Evolutionary conservation across 1,140 invertebrate species (phyloP).

Genomic region (Lutraria rhynchaena): DNA sequence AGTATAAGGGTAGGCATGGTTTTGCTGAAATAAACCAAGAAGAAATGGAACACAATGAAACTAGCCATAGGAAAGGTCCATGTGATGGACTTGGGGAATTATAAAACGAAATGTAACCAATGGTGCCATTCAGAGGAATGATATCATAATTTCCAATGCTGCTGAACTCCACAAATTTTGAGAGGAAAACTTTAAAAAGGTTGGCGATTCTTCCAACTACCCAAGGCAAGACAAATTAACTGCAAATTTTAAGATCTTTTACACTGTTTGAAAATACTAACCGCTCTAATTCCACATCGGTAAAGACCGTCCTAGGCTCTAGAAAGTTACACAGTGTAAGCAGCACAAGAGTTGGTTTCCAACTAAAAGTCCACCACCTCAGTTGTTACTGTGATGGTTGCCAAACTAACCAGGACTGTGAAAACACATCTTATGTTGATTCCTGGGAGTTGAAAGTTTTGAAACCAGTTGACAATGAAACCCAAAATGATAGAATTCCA

Average conservation of each 20-base stretch:
- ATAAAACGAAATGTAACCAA: slow-evolving; percentile 29
- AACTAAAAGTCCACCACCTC: too few species aligned
- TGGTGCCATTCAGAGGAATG: background rate
- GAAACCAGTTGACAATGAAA: too few species aligned
- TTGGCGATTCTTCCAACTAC: background rate
- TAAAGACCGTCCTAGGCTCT: too few species aligned
- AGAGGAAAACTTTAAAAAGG: background rate
- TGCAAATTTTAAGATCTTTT: background rate
- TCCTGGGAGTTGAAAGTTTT: too few species aligned
- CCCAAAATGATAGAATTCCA: too few species aligned
- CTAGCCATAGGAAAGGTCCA: slow-evolving; percentile 8
- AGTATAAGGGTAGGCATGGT: background rate
- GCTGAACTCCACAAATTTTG: background rate
- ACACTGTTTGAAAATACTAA: background rate
- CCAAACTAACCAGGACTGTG: too few species aligned
- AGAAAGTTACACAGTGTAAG: too few species aligned
- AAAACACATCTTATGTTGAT: too few species aligned
- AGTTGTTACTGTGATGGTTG: too few species aligned
- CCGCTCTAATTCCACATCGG: too few species aligned
- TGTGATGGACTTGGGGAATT: slow-evolving; percentile 20
- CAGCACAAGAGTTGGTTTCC: too few species aligned
- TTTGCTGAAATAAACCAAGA: background rate
- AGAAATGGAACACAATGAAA: background rate
- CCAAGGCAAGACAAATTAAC: background rate
- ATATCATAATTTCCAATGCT: background rate